phyloP scores from a whole-genome alignment of 1,140 invertebrate species.

The Musca vetustissima region DNA sequence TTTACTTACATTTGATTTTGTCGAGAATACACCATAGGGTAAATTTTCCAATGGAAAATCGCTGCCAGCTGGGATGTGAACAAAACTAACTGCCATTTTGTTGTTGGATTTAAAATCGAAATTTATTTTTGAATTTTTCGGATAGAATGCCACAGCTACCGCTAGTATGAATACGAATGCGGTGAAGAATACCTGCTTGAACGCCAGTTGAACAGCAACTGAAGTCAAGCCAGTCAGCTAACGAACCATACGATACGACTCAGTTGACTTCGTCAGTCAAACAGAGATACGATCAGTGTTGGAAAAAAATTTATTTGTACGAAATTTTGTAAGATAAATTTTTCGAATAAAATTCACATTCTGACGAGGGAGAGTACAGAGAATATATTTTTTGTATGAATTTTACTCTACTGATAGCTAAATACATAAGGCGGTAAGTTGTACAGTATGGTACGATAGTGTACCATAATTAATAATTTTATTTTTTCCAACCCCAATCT shows the following conservation, averaged over 20 bases:
- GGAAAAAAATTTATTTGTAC: no score
- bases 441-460: no score
- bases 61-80: constrained; percentile 45
- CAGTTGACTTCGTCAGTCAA: no score
- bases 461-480: no score
- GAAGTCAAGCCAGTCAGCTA: constrained; percentile 9
- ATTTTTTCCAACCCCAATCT: no score
- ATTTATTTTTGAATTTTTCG: constrained; percentile 1
- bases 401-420: no score
- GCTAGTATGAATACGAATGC: not conserved
- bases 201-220: constrained; percentile 27
- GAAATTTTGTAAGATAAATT: no score
- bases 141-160: not conserved
- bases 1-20: constrained; percentile 82
- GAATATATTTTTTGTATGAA: no score
- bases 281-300: no score
- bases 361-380: no score
- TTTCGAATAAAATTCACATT: no score
- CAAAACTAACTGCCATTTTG: constrained; percentile 43
- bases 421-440: no score
- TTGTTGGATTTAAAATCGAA: not conserved
- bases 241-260: not conserved
- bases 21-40: constrained; percentile 96
- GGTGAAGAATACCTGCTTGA: not conserved
- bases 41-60: constrained; percentile 96